Conservation (phyloP, 2,888 invertebrate genomes). For the Salticus scenicus region DNA sequence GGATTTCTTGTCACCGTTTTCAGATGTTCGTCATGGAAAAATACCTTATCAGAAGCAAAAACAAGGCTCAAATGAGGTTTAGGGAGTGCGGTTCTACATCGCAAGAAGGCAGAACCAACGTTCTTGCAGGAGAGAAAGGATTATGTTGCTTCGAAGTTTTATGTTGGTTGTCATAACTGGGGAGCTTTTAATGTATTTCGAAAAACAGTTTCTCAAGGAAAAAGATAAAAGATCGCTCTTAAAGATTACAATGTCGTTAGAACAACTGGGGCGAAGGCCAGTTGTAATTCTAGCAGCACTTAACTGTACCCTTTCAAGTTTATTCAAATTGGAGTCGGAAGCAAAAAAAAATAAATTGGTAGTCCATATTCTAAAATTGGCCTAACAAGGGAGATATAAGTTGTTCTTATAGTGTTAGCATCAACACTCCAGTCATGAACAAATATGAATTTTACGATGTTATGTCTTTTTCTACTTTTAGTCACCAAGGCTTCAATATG, state of each 20-base stretch:
- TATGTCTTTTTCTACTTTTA: background rate
- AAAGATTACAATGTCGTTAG: background rate
- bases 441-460: constrained; percentile 12
- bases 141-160: too few species aligned
- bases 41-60: too few species aligned
- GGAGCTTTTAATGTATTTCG: background rate
- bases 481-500: too few species aligned
- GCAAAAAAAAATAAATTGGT: background rate
- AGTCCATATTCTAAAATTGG: background rate
- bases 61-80: too few species aligned
- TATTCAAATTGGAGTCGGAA: background rate
- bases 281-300: background rate
- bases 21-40: constrained; percentile 2
- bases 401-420: background rate
- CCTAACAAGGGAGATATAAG: background rate
- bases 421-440: background rate
- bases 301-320: background rate
- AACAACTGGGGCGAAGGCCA: background rate
- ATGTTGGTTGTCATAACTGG: background rate
- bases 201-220: constrained; percentile 12
- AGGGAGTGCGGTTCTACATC: too few species aligned
- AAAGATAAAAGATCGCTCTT: background rate
- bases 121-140: too few species aligned
- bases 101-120: too few species aligned
- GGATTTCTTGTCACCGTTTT: constrained; percentile 12